These are phyloP conservation scores for Rissa tridactyla DNA, from an alignment of 2,113 vertebrate species.

Conservation along the genomic window DNA sequence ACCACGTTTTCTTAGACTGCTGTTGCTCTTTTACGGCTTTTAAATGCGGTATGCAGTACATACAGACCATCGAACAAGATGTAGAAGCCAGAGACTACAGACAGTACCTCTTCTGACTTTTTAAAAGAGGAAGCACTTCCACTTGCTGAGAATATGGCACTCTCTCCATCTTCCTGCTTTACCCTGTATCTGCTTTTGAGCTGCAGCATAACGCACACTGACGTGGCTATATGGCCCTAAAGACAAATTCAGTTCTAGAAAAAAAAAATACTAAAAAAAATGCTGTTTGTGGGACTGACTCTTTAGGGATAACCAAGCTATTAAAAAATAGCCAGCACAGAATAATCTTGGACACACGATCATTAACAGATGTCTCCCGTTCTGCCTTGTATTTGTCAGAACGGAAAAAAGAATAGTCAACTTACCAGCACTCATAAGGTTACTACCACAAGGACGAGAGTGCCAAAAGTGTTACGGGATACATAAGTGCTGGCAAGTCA, in stretches of 20 bases:
- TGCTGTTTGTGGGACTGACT: neutral
- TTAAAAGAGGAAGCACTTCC: neutral
- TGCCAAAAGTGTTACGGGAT: neutral
- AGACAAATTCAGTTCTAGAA: neutral
- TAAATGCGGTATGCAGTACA: neutral
- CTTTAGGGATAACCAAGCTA: neutral
- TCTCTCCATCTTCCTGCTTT: neutral
- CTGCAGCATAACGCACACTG: neutral
- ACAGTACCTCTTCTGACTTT: neutral
- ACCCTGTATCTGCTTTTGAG: conserved; percentile 14
- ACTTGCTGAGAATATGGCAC: neutral
- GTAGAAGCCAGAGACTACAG: neutral
- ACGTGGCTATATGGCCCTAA: neutral
- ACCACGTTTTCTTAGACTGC: neutral
- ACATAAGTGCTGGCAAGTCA: neutral
- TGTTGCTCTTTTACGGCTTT: neutral
- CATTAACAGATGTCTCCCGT: neutral
- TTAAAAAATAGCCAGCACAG: neutral
- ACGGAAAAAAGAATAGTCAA: conserved; percentile 10
- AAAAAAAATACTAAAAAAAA: neutral
- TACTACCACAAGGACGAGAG: conserved; percentile 12
- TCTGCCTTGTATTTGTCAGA: neutral
- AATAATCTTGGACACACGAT: neutral
- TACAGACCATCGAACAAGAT: neutral
- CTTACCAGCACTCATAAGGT: neutral